Percentiles rank a stretch among this genome's conserved stretches.
Conservation (phyloP, 2,113 vertebrate species). For the Hemicordylus capensis region DNA sequence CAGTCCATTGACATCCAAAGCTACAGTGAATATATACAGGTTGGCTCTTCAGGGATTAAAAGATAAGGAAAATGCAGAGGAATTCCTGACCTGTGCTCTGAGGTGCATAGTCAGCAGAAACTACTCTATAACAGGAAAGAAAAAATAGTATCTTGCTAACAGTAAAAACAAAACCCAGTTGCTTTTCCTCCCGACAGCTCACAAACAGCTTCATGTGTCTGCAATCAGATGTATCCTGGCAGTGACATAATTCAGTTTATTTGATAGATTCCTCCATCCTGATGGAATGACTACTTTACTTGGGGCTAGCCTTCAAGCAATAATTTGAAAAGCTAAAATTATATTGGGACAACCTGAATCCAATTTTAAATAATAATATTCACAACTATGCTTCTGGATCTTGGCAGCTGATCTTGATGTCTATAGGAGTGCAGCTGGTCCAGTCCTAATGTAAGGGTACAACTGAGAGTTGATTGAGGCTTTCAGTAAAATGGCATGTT, state of each 20-base stretch:
- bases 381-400: not conserved
- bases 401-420: not conserved
- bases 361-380: not conserved
- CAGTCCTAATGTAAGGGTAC: not conserved
- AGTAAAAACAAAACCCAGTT: not conserved
- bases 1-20: not conserved
- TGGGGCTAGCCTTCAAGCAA: conserved; percentile 2
- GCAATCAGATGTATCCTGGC: conserved; percentile 3
- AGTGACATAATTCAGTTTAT: conserved; percentile 15
- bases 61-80: not conserved
- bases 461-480: not conserved
- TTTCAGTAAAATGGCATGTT: not conserved
- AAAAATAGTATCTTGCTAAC: not conserved
- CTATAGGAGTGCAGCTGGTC: not conserved
- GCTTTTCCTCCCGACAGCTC: conserved; percentile 4
- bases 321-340: conserved; percentile 42
- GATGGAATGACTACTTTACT: not conserved
- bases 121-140: not conserved
- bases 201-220: not conserved
- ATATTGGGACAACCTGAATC: conserved; percentile 11
- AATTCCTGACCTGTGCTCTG: not conserved
- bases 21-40: not conserved
- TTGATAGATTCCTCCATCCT: not conserved
- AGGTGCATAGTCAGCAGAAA: not conserved
- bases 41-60: not conserved